These are phyloP conservation scores for Leucozona laternaria DNA, from an alignment of 2,888 invertebrate species.

Conservation along the genomic window DNA sequence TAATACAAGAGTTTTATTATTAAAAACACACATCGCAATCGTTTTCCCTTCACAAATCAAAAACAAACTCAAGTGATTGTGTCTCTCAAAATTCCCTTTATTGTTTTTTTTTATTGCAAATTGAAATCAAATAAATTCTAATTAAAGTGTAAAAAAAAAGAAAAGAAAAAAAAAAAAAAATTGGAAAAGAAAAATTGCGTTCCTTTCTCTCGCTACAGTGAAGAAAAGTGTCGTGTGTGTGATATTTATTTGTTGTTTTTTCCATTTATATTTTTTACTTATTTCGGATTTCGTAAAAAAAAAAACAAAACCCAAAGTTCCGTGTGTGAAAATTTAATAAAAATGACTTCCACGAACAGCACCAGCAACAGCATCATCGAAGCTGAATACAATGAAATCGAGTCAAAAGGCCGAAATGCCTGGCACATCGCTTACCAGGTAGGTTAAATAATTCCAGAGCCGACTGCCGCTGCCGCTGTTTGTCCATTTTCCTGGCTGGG, in stretches of 20 bases:
- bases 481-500: slow-evolving; percentile 20
- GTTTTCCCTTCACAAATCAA: slow-evolving; percentile 12
- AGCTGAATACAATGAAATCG: slow-evolving; percentile 89
- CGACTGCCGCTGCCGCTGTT: background rate
- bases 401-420: slow-evolving; percentile 86
- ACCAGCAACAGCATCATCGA: slow-evolving; percentile 85
- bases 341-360: slow-evolving; percentile 68
- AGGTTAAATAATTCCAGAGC: slow-evolving; percentile 68
- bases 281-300: slow-evolving; percentile 47
- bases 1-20: slow-evolving; percentile 65
- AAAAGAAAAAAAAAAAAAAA: slow-evolving; percentile 46
- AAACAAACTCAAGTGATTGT: slow-evolving; percentile 27
- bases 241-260: slow-evolving; percentile 9
- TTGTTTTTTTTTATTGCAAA: background rate
- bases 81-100: slow-evolving; percentile 1
- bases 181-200: slow-evolving; percentile 39
- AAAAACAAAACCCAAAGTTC: slow-evolving; percentile 35
- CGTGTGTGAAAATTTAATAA: slow-evolving; percentile 31
- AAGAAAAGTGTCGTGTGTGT: slow-evolving; percentile 38
- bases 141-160: slow-evolving; percentile 30
- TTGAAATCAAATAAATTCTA: slow-evolving; percentile 13
- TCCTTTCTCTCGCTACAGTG: background rate
- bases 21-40: slow-evolving; percentile 53
- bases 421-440: slow-evolving; percentile 91
- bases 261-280: background rate